Conservation (phyloP, 2,888 invertebrate species). For the Harpalus rubripes region DNA sequence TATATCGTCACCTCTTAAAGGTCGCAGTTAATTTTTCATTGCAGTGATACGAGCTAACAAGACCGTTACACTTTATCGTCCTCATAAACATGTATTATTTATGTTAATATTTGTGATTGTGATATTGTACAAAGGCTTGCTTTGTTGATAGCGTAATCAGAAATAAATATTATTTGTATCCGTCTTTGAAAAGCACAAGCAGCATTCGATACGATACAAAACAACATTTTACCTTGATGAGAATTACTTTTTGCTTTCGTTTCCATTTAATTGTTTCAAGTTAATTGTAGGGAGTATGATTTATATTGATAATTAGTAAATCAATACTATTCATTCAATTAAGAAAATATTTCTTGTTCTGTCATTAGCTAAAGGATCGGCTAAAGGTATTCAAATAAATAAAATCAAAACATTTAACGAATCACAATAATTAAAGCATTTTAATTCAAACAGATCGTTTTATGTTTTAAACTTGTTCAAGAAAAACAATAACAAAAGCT, state of each 20-base stretch:
- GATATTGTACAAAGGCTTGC: background rate
- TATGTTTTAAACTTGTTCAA: no score
- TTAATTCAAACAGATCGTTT: no score
- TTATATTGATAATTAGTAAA: constrained; percentile 22
- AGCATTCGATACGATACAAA: background rate
- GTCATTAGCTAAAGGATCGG: background rate
- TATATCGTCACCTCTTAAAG: background rate
- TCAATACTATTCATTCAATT: background rate
- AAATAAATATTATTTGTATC: constrained; percentile 1
- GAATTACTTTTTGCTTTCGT: background rate
- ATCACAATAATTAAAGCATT: no score
- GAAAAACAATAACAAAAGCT: no score
- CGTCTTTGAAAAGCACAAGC: background rate
- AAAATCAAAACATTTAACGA: no score
- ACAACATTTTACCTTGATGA: background rate
- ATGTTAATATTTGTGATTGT: constrained; percentile 3
- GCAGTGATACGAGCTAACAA: background rate
- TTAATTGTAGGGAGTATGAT: constrained; percentile 22
- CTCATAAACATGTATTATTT: background rate
- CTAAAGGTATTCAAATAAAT: no score
- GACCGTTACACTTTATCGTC: background rate
- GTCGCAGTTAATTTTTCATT: background rate
- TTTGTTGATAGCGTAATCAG: background rate
- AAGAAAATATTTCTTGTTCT: background rate
- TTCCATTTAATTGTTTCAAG: constrained; percentile 18